These are phyloP conservation scores for Linnaemya vulpina DNA, from an alignment of 2,888 invertebrate species.

Conservation along the genomic window DNA sequence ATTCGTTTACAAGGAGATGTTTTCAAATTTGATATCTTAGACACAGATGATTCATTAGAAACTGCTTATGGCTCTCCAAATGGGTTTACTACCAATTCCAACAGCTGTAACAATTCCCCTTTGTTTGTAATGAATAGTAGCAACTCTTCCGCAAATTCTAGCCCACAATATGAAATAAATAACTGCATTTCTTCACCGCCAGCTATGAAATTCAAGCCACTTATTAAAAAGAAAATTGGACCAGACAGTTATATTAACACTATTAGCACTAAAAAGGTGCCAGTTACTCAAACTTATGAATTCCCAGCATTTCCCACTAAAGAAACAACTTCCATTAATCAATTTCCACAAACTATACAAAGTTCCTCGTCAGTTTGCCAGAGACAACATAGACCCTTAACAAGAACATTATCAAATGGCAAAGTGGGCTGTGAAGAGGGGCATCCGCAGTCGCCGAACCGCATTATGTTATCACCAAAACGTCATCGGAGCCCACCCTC, in stretches of 20 bases:
- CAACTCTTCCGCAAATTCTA: slow-evolving; percentile 71
- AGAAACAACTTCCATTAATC: slow-evolving; percentile 66
- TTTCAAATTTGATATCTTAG: slow-evolving; percentile 92
- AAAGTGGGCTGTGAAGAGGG: slow-evolving; percentile 78
- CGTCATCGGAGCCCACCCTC: slow-evolving; percentile 82
- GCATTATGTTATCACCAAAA: slow-evolving; percentile 78
- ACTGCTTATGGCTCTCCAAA: slow-evolving; percentile 38
- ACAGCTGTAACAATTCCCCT: slow-evolving; percentile 78
- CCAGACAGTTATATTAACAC: slow-evolving; percentile 90
- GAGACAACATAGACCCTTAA: slow-evolving; percentile 87
- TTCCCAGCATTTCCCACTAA: slow-evolving; percentile 80
- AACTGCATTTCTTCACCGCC: slow-evolving; percentile 60
- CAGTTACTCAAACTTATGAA: slow-evolving; percentile 80
- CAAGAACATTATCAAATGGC: slow-evolving; percentile 86
- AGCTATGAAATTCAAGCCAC: slow-evolving; percentile 84
- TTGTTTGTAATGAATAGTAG: slow-evolving; percentile 74
- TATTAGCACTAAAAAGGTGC: slow-evolving; percentile 82
- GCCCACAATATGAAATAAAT: slow-evolving; percentile 74
- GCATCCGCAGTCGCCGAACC: slow-evolving; percentile 75
- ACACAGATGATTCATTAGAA: slow-evolving; percentile 87
- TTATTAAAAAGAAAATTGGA: slow-evolving; percentile 87
- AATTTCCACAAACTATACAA: slow-evolving; percentile 64
- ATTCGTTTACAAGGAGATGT: slow-evolving; percentile 88
- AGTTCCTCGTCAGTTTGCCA: slow-evolving; percentile 65
- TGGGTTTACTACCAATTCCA: slow-evolving; percentile 81